Evolutionary conservation across 2,113 vertebrate genomes (phyloP).

Genomic region (Rhynchomys soricoides): DNA sequence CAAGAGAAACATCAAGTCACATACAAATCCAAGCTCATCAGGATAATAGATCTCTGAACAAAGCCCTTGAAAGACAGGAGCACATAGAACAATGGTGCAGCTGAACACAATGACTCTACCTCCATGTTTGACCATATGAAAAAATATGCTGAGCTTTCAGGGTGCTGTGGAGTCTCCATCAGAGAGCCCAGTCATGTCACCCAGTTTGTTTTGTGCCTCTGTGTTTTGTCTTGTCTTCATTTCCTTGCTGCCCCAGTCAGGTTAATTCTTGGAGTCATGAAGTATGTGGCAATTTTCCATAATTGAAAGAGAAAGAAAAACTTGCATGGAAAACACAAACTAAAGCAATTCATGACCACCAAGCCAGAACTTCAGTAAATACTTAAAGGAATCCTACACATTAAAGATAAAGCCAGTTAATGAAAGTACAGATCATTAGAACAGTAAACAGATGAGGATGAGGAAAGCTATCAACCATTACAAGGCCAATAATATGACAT

Average conservation of each 20-base stretch:
- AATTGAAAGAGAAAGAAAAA: background rate
- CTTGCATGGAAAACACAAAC: background rate
- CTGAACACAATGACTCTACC: background rate
- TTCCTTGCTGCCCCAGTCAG: background rate
- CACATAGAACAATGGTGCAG: background rate
- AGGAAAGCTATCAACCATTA: background rate
- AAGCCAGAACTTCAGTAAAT: background rate
- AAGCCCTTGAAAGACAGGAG: background rate
- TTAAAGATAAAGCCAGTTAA: background rate
- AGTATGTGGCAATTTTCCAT: no score
- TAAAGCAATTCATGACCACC: background rate
- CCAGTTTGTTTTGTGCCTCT: background rate
- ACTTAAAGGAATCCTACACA: background rate
- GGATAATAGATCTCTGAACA: background rate
- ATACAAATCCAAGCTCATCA: background rate
- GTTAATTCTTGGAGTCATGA: background rate
- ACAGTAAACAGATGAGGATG: background rate
- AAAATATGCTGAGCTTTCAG: background rate
- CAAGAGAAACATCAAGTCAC: background rate
- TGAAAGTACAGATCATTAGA: background rate
- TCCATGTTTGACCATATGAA: fast-evolving
- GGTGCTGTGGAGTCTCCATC: background rate
- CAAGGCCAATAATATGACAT: background rate
- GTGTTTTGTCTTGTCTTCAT: background rate
- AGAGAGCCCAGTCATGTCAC: background rate